A percentile compares a stretch with the other conserved stretches of the same genome.
Conservation (phyloP, 1,140 invertebrate genomes). For the Probaryconus sp. region DNA sequence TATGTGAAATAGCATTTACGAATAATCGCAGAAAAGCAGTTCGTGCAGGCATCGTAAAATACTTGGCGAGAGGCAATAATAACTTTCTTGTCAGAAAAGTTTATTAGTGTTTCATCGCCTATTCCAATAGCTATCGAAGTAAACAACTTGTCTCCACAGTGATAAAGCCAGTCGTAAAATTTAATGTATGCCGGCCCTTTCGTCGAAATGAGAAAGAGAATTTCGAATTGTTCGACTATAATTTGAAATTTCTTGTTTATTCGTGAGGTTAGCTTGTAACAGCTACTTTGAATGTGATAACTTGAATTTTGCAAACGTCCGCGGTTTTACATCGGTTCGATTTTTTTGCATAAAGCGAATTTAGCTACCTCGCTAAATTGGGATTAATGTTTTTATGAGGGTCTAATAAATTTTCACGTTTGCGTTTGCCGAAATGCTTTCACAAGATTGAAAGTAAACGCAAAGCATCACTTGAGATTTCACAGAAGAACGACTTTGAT, state of each 20-base stretch:
- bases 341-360: no score
- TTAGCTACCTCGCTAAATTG: not conserved
- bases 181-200: slow-evolving; percentile 58
- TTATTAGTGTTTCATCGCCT: slow-evolving; percentile 65
- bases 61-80: slow-evolving; percentile 55
- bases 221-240: slow-evolving; percentile 41
- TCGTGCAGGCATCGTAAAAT: slow-evolving; percentile 56
- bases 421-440: slow-evolving; percentile 5
- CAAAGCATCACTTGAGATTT: slow-evolving; percentile 11
- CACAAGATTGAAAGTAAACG: not conserved
- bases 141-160: slow-evolving; percentile 59
- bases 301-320: slow-evolving; percentile 10
- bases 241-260: slow-evolving; percentile 46
- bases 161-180: slow-evolving; percentile 66
- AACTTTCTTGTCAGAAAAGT: slow-evolving; percentile 68
- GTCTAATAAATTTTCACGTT: not conserved
- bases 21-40: slow-evolving; percentile 27
- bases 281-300: slow-evolving; percentile 18
- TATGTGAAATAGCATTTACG: slow-evolving; percentile 2
- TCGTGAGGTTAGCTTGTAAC: slow-evolving; percentile 10
- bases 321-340: no score
- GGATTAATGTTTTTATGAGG: slow-evolving; percentile 21
- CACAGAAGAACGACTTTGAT: slow-evolving; percentile 12
- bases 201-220: slow-evolving; percentile 45
- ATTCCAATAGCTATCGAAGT: slow-evolving; percentile 62